Conservation (phyloP, 2,113 vertebrate genomes). For the Smithornis capensis region DNA sequence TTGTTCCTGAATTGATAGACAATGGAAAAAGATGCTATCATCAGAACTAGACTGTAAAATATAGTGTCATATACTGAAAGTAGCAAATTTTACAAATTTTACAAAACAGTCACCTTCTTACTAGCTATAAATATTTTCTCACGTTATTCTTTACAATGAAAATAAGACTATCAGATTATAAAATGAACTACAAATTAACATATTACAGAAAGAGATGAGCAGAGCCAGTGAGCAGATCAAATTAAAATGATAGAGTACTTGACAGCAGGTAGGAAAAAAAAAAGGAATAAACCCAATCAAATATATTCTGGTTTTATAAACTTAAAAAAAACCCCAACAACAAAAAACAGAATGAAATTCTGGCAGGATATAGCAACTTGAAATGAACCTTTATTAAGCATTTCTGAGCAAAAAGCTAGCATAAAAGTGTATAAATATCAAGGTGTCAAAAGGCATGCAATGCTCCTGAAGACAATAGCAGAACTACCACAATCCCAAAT, state of each 20-base stretch:
- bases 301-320: neutral
- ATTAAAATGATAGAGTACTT: neutral
- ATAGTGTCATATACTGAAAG: neutral
- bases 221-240: neutral
- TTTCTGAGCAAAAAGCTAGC: neutral
- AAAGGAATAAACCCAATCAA: rapidly evolving
- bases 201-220: neutral
- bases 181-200: neutral
- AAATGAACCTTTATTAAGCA: neutral
- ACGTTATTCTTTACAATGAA: neutral
- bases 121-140: neutral
- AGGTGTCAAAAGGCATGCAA: neutral
- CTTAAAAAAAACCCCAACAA: neutral
- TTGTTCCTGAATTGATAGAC: neutral
- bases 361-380: neutral
- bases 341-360: neutral
- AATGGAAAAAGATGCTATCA: neutral
- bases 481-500: neutral
- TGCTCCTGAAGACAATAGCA: neutral
- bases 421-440: neutral
- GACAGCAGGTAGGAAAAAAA: neutral
- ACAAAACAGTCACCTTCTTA: neutral
- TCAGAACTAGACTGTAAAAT: neutral
- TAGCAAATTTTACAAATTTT: neutral
- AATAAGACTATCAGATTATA: neutral